Conservation (phyloP, 2,888 invertebrate genomes). For the Prenolepis imparis region DNA sequence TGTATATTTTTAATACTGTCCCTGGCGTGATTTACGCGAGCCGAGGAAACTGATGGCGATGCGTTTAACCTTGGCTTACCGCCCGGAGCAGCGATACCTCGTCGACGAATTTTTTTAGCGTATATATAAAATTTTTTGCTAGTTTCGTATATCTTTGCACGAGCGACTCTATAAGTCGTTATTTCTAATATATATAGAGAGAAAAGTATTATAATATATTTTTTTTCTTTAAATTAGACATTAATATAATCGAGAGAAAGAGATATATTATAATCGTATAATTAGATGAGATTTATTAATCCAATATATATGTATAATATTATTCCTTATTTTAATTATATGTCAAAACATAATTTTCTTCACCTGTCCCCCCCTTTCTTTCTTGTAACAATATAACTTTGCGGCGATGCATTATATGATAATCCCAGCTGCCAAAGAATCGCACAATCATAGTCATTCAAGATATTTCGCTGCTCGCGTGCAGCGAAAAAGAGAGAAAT, state of each 20-base stretch:
- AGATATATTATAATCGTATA: conserved; percentile 11
- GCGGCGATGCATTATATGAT: conserved; percentile 32
- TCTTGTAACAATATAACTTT: conserved; percentile 42
- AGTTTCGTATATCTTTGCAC: not conserved
- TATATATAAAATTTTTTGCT: conserved; percentile 19
- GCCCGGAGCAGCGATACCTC: conserved; percentile 29
- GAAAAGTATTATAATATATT: not conserved
- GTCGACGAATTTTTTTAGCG: conserved; percentile 35
- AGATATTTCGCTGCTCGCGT: conserved; percentile 67
- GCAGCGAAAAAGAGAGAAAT: conserved; percentile 78
- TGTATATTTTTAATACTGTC: conserved; percentile 58
- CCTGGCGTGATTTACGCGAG: conserved; percentile 48
- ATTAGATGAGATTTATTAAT: too few species aligned
- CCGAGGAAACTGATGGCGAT: conserved; percentile 53
- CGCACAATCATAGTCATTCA: conserved; percentile 72
- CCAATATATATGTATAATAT: not conserved
- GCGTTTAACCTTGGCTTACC: conserved; percentile 57
- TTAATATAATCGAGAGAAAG: not conserved
- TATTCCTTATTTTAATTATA: conserved; percentile 36
- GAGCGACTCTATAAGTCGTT: not conserved
- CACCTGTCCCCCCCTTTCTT: not conserved
- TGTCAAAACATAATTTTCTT: not conserved
- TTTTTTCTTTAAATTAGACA: not conserved
- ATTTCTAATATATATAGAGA: not conserved
- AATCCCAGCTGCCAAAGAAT: conserved; percentile 56